phyloP scores from a whole-genome alignment of 2,797 vertebrate genomes.

The Luscinia megarhynchos region DNA sequence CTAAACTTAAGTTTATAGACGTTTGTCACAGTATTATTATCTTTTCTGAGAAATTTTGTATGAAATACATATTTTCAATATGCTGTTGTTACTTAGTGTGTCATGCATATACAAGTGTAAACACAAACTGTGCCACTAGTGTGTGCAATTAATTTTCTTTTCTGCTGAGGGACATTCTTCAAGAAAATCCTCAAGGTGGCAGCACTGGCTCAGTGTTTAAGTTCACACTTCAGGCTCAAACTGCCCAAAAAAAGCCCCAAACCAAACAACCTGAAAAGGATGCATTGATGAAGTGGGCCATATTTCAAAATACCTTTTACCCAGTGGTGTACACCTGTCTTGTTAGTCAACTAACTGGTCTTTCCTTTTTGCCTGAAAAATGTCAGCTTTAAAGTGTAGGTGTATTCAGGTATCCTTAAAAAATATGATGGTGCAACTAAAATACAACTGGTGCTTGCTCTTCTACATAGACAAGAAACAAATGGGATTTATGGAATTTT shows the following conservation, averaged over 20 bases:
- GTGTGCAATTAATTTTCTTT: background rate
- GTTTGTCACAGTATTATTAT: background rate
- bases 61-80: background rate
- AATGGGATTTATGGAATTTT: background rate
- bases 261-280: background rate
- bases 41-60: background rate
- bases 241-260: background rate
- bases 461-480: background rate
- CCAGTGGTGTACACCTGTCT: background rate
- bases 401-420: background rate
- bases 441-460: background rate
- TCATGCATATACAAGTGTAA: accelerated
- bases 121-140: background rate
- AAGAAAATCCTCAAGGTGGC: slow-evolving; percentile 72
- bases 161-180: background rate
- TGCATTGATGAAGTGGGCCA: background rate
- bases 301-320: background rate
- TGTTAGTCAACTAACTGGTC: background rate
- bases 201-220: slow-evolving; percentile 69
- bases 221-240: accelerated
- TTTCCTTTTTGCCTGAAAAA: background rate
- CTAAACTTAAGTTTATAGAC: background rate
- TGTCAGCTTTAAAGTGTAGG: background rate
- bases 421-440: background rate
- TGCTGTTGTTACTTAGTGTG: background rate